Percentiles rank a stretch among this genome's conserved stretches.
Conservation (phyloP, 2,113 vertebrate species). For the Gavialis gangeticus region DNA sequence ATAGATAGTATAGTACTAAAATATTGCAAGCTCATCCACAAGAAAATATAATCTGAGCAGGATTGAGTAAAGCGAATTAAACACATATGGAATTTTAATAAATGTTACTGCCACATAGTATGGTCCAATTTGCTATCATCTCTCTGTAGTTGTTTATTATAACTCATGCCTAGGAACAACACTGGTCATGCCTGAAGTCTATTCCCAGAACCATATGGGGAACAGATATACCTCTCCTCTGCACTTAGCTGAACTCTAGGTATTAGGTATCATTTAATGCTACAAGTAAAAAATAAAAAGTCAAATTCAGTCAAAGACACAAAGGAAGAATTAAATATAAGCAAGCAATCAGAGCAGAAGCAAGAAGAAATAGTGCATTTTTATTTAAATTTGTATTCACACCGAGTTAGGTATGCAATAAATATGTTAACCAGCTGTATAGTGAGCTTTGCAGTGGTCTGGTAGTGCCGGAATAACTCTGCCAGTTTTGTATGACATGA, state of each 20-base stretch:
- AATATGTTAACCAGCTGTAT: slow-evolving; percentile 32
- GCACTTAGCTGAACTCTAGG: background rate
- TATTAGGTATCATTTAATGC: background rate
- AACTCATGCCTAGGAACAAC: background rate
- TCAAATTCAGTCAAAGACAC: slow-evolving; percentile 19
- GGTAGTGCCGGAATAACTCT: slow-evolving; percentile 9
- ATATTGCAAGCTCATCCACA: background rate
- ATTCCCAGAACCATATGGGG: slow-evolving; percentile 5
- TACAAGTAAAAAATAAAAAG: background rate
- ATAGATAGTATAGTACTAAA: background rate
- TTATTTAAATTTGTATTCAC: slow-evolving; percentile 27
- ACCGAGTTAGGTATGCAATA: slow-evolving; percentile 16
- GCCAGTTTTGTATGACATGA: slow-evolving; percentile 16
- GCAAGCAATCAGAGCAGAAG: background rate
- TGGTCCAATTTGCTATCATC: rapidly evolving
- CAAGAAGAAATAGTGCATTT: background rate
- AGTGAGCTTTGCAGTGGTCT: background rate
- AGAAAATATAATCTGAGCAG: background rate
- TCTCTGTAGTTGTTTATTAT: background rate
- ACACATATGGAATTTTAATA: background rate
- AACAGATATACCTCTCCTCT: rapidly evolving
- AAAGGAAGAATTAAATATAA: background rate
- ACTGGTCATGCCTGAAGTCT: background rate
- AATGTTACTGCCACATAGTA: background rate
- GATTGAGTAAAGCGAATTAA: background rate